Base-by-base conservation (phyloP, 1,140 invertebrate species). In the Drepana arcuata region DNA sequence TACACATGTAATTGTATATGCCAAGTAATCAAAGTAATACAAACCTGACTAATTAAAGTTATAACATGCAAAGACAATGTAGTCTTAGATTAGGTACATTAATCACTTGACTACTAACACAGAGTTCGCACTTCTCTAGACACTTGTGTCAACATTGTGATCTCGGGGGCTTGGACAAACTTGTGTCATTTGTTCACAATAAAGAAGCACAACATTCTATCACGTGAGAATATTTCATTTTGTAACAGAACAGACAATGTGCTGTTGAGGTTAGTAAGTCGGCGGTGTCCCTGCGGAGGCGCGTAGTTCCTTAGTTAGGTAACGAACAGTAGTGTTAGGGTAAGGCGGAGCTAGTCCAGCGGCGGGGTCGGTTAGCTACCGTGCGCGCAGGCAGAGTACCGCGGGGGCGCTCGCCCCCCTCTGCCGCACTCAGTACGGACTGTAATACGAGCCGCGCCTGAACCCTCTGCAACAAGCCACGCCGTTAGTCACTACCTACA, bases 351-450 rank as follows among this genome's bases (percentile, higher is more conserved):
- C n/a, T n/a, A n/a, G n/a, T n/a, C n/a, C n/a, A n/a, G n/a, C n/a
- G 18, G 9, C 18, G 18, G 18, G 4, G 18, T 4, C 18, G 18
- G 18, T 9, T 4, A 5, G 18, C 18, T 9, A 21, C 9, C 4
- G 18, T 9, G 18, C 18, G 18, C 4, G 18, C 18, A 4, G 9
- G 18, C 18, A 9, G 4, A 9, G 18, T 9, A 9, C 18, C 18
- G 18, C 35, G 47, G 57, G 55, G 55, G 62, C 48, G 31, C n/a
- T 23, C 30, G 27, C 40, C 59, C 71, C 57, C 57, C 52, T 51
- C 52, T 63, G 68, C 71, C 71, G 57, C 63, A 74, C 77, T 81
- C 77, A 81, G 77, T 78, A 81, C 27, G 73, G 73, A 36, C 37
- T 48, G 54, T 67, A 78, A 64, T 74, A 78, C 34, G 18, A 14